Conservation (phyloP, 2,888 invertebrate genomes). For the Athrips mouffetella region DNA sequence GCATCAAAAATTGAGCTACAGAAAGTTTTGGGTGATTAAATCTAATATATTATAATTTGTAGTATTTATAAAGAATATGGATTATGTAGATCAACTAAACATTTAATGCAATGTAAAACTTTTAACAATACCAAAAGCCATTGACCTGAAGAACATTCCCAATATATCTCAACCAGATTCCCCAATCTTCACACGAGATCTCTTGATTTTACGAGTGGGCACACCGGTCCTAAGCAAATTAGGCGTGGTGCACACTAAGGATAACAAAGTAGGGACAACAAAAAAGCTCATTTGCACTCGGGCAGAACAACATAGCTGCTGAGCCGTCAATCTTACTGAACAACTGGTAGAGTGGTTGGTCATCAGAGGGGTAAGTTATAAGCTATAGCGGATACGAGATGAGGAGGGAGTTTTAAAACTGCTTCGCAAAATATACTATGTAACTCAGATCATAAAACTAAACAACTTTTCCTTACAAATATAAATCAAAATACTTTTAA, state of each 20-base stretch:
- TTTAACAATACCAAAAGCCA: background rate
- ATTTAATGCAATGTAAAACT: too few species aligned
- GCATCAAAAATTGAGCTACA: too few species aligned
- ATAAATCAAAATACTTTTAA: too few species aligned
- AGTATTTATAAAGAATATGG: too few species aligned
- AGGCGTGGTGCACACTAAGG: conserved; percentile 23
- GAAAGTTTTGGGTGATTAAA: too few species aligned
- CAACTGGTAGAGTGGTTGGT: conserved; percentile 42
- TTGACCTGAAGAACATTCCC: too few species aligned
- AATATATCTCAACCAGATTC: background rate
- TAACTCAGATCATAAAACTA: too few species aligned
- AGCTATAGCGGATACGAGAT: background rate
- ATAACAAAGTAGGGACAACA: conserved; percentile 39
- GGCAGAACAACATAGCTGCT: conserved; percentile 51
- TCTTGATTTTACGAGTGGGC: conserved; percentile 9
- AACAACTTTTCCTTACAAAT: too few species aligned
- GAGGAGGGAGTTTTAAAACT: too few species aligned
- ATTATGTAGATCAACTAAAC: too few species aligned
- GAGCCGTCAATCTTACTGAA: conserved; percentile 62
- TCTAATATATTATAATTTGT: too few species aligned
- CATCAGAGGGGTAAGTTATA: conserved; percentile 23
- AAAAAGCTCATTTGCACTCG: conserved; percentile 69
- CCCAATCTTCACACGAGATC: conserved; percentile 13
- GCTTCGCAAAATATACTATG: too few species aligned
- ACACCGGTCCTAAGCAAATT: conserved; percentile 19